A percentile compares a stretch with the other conserved stretches of the same genome.
Evolutionary conservation across 2,888 invertebrate species (phyloP).

Genomic region (Cyclophora albipunctata): DNA sequence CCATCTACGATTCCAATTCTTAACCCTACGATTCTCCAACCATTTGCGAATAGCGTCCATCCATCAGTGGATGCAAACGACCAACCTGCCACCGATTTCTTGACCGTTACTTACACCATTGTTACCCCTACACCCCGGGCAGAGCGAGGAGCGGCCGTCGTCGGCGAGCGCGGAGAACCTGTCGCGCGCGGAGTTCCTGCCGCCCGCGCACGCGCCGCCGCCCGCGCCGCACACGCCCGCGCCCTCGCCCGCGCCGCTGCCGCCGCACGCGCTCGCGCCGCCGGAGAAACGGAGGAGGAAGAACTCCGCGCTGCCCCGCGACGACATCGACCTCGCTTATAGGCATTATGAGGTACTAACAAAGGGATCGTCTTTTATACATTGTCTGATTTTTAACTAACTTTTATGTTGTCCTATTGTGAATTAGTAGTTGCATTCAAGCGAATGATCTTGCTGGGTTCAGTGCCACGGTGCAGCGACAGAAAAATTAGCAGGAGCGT

Average conservation of each 20-base stretch:
- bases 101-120: too few relatives aligned
- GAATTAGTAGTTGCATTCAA: too few relatives aligned
- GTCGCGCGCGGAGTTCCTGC: conserved; percentile 59
- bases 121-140: conserved; percentile 2
- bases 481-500: too few relatives aligned
- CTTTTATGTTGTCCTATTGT: neutral
- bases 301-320: conserved; percentile 57
- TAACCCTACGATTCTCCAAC: too few relatives aligned
- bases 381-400: neutral
- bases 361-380: neutral
- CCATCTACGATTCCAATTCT: too few relatives aligned
- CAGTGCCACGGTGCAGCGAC: too few relatives aligned
- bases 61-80: too few relatives aligned
- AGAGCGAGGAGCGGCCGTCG: conserved; percentile 67
- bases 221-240: conserved; percentile 51
- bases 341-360: conserved; percentile 57
- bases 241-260: conserved; percentile 38
- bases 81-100: too few relatives aligned
- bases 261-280: conserved; percentile 30
- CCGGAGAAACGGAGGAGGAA: conserved; percentile 65
- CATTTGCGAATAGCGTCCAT: too few relatives aligned
- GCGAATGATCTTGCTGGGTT: too few relatives aligned
- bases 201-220: conserved; percentile 51
- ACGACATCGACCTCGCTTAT: conserved; percentile 55
- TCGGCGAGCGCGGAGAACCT: conserved; percentile 68